These are phyloP conservation scores for Eledona agricola DNA, from an alignment of 2,888 invertebrate genomes.

Conservation along the genomic window DNA sequence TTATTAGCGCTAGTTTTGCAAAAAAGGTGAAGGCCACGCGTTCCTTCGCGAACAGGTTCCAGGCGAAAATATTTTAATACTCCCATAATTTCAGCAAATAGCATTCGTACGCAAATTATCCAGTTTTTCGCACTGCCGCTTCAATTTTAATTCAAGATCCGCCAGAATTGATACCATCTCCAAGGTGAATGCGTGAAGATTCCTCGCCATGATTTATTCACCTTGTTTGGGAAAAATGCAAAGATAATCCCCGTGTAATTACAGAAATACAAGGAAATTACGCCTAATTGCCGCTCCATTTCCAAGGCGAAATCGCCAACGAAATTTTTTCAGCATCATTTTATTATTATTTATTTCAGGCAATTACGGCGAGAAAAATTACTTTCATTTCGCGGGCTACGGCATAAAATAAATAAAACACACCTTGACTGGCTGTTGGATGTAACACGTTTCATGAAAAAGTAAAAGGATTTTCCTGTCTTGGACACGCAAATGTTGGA, in stretches of 20 bases:
- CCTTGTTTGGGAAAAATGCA: slow-evolving; percentile 6
- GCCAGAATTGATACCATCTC: slow-evolving; percentile 7
- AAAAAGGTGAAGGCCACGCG: too few relatives aligned
- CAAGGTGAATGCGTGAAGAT: slow-evolving; percentile 5
- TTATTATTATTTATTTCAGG: slow-evolving; percentile 22
- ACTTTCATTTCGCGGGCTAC: slow-evolving; percentile 28
- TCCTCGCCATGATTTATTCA: slow-evolving; percentile 10
- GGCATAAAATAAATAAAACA: slow-evolving; percentile 19
- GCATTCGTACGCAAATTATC: too few relatives aligned
- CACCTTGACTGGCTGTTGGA: slow-evolving; percentile 2
- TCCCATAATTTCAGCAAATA: too few relatives aligned
- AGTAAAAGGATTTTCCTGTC: slow-evolving; percentile 14
- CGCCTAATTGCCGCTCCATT: slow-evolving; percentile 11
- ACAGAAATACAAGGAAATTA: slow-evolving; percentile 1
- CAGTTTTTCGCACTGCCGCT: slow-evolving; percentile 4
- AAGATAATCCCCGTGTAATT: slow-evolving; percentile 4
- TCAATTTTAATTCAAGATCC: slow-evolving; percentile 3
- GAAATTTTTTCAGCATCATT: slow-evolving; percentile 14
- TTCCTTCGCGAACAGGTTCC: too few relatives aligned
- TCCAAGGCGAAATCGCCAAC: slow-evolving; percentile 16
- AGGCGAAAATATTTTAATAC: too few relatives aligned
- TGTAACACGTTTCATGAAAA: slow-evolving; percentile 17
- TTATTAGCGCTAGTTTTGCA: too few relatives aligned
- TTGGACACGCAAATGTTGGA: too few relatives aligned
- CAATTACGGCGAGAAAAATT: slow-evolving; percentile 21